phyloP scores from a whole-genome alignment of 2,797 vertebrate genomes.

The Paguma larvata region DNA sequence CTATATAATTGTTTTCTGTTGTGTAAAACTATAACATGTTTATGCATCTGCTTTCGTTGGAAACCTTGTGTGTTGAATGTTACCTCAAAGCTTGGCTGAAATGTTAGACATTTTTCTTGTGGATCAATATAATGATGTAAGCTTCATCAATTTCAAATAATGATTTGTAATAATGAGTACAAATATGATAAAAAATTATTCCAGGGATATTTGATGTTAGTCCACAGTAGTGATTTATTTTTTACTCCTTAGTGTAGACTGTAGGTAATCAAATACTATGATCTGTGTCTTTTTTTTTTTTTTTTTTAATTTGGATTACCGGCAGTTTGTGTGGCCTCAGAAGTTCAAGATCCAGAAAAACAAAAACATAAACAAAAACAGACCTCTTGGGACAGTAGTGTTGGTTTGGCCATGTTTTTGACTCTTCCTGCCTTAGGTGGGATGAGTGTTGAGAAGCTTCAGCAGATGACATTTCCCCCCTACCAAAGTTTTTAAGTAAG shows the following conservation, averaged over 20 bases:
- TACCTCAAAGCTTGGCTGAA: constrained; percentile 33
- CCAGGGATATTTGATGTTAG: constrained; percentile 26
- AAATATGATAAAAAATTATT: neutral
- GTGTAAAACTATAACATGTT: neutral
- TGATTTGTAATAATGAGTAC: constrained; percentile 4
- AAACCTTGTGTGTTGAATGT: constrained; percentile 20
- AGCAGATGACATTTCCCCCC: neutral
- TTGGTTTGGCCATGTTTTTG: neutral
- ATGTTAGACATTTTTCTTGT: constrained; percentile 14
- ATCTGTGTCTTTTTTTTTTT: neutral
- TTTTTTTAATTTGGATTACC: neutral
- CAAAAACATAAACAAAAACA: neutral
- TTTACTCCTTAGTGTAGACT: neutral
- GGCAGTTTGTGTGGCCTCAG: neutral
- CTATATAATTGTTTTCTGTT: constrained; percentile 57
- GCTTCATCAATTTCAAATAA: constrained; percentile 31
- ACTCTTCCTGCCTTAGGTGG: neutral
- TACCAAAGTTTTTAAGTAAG: neutral
- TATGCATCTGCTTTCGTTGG: constrained; percentile 19
- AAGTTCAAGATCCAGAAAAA: constrained; percentile 54
- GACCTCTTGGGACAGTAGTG: neutral
- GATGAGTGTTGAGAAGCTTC: neutral
- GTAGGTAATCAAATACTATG: neutral
- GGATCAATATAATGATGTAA: neutral
- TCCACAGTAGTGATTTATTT: neutral